Base-by-base conservation (phyloP, 2,113 vertebrate species). In the Plectropomus leopardus region DNA sequence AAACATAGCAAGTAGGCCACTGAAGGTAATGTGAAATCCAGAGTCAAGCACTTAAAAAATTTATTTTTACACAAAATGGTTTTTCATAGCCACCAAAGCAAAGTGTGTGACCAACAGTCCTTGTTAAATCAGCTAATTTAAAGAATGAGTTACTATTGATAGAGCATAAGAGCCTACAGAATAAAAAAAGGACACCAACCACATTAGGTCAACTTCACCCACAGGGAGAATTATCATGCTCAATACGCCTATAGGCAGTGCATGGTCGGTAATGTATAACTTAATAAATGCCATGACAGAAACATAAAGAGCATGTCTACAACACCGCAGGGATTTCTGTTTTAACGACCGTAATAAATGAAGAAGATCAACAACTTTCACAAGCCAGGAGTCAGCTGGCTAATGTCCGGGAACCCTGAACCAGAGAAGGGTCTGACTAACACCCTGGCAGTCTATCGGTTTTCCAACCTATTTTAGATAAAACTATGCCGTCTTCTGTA, bases 381-480 rank as follows among this genome's bases (percentile, higher is more conserved):
- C 82, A 68, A 88, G 78, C 77, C 65, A 60, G 44, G 72, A 72
- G 73, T 80, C 80, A 51, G 72, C 57, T 61, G 42, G 78, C 47
- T 14, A 7, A 36, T 4, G 15, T 70, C 82, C n/a, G 14, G 70
- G 11, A 9, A 47, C 82, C 60, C 51, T 79, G 71, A 88, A 86
- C 75, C 75, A 54, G 73, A 83, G 78, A 78, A 34, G 50, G 71
- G 55, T 64, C 80, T 76, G 65, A 63, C 74, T 44, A 54, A 76
- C 7, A 15, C 76, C 65, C 34, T 72, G 77, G 65, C 44, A 40
- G 36, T 40, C 36, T 40, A 40, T 40, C 36, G 10, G 7, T 40
- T 40, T 40, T 40, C 36, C 36, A 40, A 40, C 36, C 36, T 40
- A 8, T 10, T 40, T 40, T 40, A 40, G 36, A 40, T 40, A 40